Conservation (phyloP, 1,140 invertebrate genomes). For the Fragariocoptes setiger region DNA sequence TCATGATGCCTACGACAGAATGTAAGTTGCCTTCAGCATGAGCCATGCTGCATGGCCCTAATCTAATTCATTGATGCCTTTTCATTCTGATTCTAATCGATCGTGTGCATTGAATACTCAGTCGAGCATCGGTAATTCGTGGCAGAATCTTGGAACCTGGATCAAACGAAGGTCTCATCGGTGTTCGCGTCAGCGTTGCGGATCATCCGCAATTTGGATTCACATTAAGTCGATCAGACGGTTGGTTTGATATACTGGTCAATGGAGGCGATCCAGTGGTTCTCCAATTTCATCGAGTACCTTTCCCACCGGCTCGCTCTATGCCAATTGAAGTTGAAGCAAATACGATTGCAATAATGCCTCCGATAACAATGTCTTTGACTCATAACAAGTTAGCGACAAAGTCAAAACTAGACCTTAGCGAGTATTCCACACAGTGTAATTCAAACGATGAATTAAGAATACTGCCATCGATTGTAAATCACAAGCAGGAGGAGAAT, state of each 20-base stretch:
- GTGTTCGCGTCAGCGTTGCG: constrained; percentile 79
- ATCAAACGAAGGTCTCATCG: constrained; percentile 70
- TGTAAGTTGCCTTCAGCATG: constrained; percentile 29
- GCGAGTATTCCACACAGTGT: no score
- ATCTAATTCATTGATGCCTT: neutral
- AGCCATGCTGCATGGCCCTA: neutral
- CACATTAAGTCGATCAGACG: constrained; percentile 21
- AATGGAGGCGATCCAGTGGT: constrained; percentile 94
- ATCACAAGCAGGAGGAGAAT: no score
- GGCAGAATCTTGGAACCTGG: constrained; percentile 53
- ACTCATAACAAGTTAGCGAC: constrained; percentile 63
- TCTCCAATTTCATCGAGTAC: constrained; percentile 67
- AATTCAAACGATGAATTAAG: no score
- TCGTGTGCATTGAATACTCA: constrained; percentile 19
- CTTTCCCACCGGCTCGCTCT: constrained; percentile 51
- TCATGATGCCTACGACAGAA: constrained; percentile 83
- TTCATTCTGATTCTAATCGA: no score
- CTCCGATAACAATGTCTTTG: constrained; percentile 69
- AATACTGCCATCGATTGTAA: no score
- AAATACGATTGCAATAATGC: no score
- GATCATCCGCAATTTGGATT: constrained; percentile 74
- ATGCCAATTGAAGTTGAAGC: no score
- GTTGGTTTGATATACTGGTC: constrained; percentile 76
- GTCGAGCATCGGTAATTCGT: constrained; percentile 86
- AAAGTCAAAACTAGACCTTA: constrained; percentile 39